Evolutionary conservation across 1,140 invertebrate species (phyloP).

Genomic region (Asobara japonica): DNA sequence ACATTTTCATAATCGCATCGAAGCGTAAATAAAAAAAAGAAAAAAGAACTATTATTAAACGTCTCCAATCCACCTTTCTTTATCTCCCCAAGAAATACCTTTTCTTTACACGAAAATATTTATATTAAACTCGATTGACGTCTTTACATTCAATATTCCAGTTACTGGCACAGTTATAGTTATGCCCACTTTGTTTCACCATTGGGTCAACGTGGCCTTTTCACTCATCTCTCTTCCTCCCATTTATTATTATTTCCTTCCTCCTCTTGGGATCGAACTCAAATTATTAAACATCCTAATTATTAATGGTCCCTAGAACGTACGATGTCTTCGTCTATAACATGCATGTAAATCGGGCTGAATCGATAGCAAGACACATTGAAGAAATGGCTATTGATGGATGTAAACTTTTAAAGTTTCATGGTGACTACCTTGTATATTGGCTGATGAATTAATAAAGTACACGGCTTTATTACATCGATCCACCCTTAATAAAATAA

Average conservation of each 20-base stretch:
- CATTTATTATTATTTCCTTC: constrained; percentile 15
- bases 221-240: constrained; percentile 3
- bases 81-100: neutral
- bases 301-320: constrained; percentile 35
- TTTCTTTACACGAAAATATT: constrained; percentile 28
- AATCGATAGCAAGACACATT: neutral
- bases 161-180: constrained; percentile 18
- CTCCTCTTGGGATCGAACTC: constrained; percentile 32
- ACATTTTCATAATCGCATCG: too few relatives aligned
- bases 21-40: too few relatives aligned
- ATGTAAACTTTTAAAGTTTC: neutral
- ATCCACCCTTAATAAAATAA: neutral
- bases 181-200: neutral
- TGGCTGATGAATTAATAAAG: neutral
- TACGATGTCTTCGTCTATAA: constrained; percentile 21
- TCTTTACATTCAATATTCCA: constrained; percentile 19
- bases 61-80: neutral
- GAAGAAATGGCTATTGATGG: neutral
- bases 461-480: too few relatives aligned
- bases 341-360: constrained; percentile 25
- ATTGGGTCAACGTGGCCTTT: constrained; percentile 18
- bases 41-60: neutral
- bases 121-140: constrained; percentile 27
- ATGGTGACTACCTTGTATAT: neutral
- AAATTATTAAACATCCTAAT: constrained; percentile 38